Conservation (phyloP, 2,888 invertebrate species). For the Chrysotoxum bicinctum region DNA sequence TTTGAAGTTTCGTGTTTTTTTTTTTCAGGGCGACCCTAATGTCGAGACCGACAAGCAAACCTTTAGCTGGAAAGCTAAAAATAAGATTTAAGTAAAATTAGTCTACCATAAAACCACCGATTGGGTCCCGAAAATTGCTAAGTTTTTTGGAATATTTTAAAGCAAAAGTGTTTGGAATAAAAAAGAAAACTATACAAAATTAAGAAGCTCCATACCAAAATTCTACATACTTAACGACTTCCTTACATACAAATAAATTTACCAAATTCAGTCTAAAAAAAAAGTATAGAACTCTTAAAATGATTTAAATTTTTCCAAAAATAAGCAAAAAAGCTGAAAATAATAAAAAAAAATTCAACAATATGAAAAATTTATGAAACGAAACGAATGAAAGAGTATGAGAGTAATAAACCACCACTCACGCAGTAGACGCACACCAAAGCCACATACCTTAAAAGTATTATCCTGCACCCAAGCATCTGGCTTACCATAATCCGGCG, state of each 20-base stretch:
- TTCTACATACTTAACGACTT: too few species aligned
- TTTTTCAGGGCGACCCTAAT: too few species aligned
- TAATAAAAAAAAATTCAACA: background rate
- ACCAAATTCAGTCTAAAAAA: background rate
- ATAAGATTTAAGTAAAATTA: too few species aligned
- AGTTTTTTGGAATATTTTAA: too few species aligned
- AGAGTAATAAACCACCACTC: conserved; percentile 46
- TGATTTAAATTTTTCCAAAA: background rate
- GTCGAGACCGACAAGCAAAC: too few species aligned
- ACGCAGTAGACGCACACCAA: conserved; percentile 43
- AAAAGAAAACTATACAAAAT: too few species aligned
- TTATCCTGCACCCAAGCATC: conserved; percentile 89
- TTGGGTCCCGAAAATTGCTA: too few species aligned
- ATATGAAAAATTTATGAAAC: background rate
- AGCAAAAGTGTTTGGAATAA: too few species aligned
- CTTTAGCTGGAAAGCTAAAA: too few species aligned
- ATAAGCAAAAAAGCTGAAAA: background rate
- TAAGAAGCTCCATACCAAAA: background rate
- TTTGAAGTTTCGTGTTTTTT: too few species aligned
- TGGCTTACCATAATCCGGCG: conserved; percentile 95
- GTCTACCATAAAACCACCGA: too few species aligned
- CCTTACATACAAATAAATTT: too few species aligned
- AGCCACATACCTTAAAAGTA: conserved; percentile 82
- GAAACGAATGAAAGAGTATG: background rate
- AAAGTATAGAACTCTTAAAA: background rate